These are phyloP conservation scores for Papilio demoleus DNA, from an alignment of 2,888 invertebrate species.

Conservation along the genomic window DNA sequence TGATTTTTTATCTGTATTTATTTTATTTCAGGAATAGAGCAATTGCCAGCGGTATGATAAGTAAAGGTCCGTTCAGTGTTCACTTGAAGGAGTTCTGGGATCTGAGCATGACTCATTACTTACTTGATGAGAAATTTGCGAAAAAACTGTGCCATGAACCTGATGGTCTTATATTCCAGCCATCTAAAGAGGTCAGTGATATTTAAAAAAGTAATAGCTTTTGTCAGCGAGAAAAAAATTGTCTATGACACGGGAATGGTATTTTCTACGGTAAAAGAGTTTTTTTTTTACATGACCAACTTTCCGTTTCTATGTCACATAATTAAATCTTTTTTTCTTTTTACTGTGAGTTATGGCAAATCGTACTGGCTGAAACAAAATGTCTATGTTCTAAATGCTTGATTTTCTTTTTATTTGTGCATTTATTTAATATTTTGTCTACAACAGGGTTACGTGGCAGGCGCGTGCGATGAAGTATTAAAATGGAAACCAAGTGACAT, in stretches of 20 bases:
- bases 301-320: too few species aligned
- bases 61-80: slow-evolving; percentile 96
- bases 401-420: slow-evolving; percentile 46
- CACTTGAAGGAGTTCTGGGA: slow-evolving; percentile 97
- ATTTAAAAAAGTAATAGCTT: slow-evolving; percentile 18
- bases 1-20: too few species aligned
- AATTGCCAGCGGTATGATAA: slow-evolving; percentile 89
- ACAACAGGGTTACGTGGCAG: slow-evolving; percentile 92
- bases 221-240: too few species aligned
- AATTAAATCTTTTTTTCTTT: too few species aligned
- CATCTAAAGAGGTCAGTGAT: slow-evolving; percentile 87
- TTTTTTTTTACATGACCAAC: too few species aligned
- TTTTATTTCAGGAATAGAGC: slow-evolving; percentile 85
- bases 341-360: too few species aligned
- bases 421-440: slow-evolving; percentile 45
- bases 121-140: slow-evolving; percentile 93
- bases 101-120: slow-evolving; percentile 86
- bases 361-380: too few species aligned
- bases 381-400: too few species aligned
- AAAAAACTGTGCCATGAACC: slow-evolving; percentile 95
- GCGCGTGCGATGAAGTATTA: slow-evolving; percentile 91
- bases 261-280: too few species aligned
- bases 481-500: slow-evolving; percentile 98
- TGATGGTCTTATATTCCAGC: slow-evolving; percentile 99
- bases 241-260: too few species aligned